These are phyloP conservation scores for Pipistrellus kuhlii DNA, from an alignment of 2,797 vertebrate species.

Conservation along the genomic window DNA sequence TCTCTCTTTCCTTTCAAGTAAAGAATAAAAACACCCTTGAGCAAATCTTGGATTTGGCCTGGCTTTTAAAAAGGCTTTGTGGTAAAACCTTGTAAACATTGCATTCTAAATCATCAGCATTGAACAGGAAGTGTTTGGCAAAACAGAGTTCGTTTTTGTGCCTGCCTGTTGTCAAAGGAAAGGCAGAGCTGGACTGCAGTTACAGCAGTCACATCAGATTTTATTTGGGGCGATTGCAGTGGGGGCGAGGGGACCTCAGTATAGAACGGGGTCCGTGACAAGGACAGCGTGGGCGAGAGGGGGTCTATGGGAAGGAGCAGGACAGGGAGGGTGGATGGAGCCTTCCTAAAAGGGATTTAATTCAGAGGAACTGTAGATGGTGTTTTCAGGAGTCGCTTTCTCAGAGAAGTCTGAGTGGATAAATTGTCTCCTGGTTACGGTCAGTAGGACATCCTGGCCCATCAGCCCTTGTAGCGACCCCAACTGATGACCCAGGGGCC, in stretches of 20 bases:
- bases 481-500: background rate
- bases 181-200: too few relatives aligned
- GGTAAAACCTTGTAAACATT: background rate
- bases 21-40: background rate
- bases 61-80: background rate
- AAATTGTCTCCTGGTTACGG: background rate
- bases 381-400: background rate
- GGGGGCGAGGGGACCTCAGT: background rate
- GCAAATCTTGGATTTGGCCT: background rate
- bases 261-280: fast-evolving
- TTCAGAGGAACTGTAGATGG: background rate
- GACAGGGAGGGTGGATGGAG: background rate
- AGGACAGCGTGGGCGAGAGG: background rate
- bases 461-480: background rate
- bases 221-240: background rate
- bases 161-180: background rate
- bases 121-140: background rate
- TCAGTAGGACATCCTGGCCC: background rate
- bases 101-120: background rate
- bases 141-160: background rate
- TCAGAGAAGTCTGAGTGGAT: background rate
- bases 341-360: background rate
- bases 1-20: background rate
- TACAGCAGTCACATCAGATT: background rate
- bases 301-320: background rate